Conservation (phyloP, 2,888 invertebrate genomes). For the Leptinotarsa haldemani region DNA sequence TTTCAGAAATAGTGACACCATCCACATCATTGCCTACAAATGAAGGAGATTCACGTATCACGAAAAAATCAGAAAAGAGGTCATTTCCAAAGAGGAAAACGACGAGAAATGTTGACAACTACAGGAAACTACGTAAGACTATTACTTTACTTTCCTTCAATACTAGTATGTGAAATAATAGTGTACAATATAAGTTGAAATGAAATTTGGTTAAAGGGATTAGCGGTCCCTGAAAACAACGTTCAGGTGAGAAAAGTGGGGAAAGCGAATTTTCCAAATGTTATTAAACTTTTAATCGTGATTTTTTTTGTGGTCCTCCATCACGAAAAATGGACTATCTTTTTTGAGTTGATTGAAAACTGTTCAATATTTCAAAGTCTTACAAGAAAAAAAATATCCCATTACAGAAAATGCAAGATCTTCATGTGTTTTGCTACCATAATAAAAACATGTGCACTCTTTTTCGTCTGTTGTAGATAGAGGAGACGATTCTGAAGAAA, state of each 20-base stretch:
- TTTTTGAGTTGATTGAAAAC: neutral
- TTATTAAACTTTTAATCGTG: neutral
- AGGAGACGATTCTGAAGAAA: constrained; percentile 1
- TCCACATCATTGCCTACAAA: neutral
- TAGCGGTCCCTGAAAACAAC: neutral
- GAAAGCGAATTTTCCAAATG: neutral
- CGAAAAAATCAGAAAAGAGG: neutral
- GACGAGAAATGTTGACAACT: neutral
- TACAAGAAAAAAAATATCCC: neutral
- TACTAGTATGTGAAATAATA: neutral
- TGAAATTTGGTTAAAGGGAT: neutral
- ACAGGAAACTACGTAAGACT: neutral
- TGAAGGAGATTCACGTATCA: neutral
- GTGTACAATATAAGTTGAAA: neutral
- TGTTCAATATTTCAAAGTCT: neutral
- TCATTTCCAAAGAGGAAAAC: neutral
- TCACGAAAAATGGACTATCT: neutral
- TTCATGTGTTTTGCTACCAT: neutral
- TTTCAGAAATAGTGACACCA: constrained; percentile 1
- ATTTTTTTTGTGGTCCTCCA: neutral
- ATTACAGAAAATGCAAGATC: neutral
- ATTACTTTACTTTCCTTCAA: neutral
- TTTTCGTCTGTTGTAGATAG: neutral
- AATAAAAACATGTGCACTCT: neutral
- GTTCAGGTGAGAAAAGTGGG: neutral